phyloP scores from a whole-genome alignment of 2,113 vertebrate species.

The Alethe diademata region DNA sequence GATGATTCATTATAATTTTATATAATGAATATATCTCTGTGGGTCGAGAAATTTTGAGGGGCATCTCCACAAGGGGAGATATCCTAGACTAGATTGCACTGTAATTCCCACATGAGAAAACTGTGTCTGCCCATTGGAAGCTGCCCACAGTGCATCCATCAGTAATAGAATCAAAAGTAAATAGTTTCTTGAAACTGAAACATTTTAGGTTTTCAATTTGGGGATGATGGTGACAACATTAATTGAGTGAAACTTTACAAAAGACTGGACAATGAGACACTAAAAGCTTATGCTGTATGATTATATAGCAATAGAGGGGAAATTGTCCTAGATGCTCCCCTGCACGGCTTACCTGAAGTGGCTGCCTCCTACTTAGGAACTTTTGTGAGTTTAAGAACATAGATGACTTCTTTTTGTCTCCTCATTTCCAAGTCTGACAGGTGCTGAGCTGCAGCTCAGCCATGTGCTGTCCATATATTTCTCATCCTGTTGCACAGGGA shows the following conservation, averaged over 20 bases:
- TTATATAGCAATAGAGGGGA: background rate
- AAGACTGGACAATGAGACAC: background rate
- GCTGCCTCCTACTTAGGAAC: background rate
- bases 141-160: background rate
- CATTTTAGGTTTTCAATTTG: background rate
- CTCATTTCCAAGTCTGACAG: background rate
- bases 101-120: background rate
- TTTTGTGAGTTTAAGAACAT: background rate
- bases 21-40: background rate
- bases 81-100: background rate
- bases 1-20: background rate
- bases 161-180: background rate
- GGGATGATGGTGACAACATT: background rate
- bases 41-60: background rate
- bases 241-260: background rate
- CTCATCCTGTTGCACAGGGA: background rate
- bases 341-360: background rate
- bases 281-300: background rate
- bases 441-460: background rate
- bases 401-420: background rate
- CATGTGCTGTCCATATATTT: background rate
- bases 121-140: background rate
- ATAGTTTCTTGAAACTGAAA: background rate
- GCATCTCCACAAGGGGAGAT: background rate
- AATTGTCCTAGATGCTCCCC: background rate